Percentiles rank a stretch among this genome's conserved stretches.
These are phyloP conservation scores for Furnarius figulus DNA, from an alignment of 2,113 vertebrate genomes.

Conservation along the genomic window DNA sequence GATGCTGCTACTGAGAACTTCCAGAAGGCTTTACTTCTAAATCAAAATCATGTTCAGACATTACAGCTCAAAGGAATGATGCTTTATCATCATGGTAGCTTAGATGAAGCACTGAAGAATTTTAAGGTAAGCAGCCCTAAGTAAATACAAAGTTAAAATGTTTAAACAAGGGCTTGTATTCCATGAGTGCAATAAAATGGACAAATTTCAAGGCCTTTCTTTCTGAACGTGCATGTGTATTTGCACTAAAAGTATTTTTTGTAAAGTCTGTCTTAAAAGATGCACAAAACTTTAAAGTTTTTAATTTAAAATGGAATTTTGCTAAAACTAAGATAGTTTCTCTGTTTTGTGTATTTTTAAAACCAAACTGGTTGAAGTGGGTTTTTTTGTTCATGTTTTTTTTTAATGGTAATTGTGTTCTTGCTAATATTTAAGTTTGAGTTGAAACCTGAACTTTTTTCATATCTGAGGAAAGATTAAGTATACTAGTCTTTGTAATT, in stretches of 20 bases:
- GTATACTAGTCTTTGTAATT: background rate
- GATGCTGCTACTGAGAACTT: constrained; percentile 96
- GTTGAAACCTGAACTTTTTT: background rate
- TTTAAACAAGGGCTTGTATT: background rate
- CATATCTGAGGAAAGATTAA: background rate
- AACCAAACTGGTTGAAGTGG: background rate
- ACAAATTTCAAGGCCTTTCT: background rate
- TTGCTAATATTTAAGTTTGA: background rate
- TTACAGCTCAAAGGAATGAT: constrained; percentile 95
- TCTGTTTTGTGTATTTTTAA: background rate
- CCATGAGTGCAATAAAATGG: background rate
- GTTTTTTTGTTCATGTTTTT: background rate
- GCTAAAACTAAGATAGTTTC: background rate
- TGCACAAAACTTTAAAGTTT: background rate
- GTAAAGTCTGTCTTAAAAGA: background rate
- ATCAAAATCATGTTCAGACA: constrained; percentile 97
- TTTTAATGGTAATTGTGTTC: background rate
- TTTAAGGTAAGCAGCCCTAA: constrained; percentile 85
- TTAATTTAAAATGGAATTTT: background rate
- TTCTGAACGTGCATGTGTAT: background rate
- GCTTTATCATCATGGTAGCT: constrained; percentile 95
- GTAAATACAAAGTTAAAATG: background rate
- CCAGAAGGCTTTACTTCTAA: constrained; percentile 92
- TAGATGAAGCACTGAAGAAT: constrained; percentile 92
- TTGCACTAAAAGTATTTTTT: background rate